Conservation (phyloP, 2,888 invertebrate genomes). For the Agriotes lineatus region DNA sequence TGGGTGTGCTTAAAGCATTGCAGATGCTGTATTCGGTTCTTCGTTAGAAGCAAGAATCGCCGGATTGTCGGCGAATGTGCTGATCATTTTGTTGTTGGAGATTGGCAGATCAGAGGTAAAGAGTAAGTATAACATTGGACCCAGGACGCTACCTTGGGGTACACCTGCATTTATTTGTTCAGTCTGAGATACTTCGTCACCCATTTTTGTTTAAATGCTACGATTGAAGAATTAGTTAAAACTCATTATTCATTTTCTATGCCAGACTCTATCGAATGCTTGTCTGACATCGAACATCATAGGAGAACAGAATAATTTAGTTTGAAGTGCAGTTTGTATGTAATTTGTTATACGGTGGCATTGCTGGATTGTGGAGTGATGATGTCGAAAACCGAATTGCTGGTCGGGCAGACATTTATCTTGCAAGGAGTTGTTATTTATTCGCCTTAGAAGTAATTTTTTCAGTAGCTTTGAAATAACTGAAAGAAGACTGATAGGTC, state of each 20-base stretch:
- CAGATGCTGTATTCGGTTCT: conserved; percentile 1
- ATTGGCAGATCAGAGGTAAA: conserved; percentile 2
- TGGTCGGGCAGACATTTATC: background rate
- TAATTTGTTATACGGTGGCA: background rate
- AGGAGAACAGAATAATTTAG: background rate
- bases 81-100: background rate
- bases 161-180: no score
- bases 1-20: background rate
- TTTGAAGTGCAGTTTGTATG: conserved; percentile 6
- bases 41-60: background rate
- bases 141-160: no score
- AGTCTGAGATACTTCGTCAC: no score
- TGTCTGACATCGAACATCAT: no score
- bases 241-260: no score
- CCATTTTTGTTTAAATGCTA: no score
- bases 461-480: no score
- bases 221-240: no score
- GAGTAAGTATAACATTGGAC: no score
- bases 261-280: no score
- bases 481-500: no score
- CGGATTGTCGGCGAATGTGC: background rate
- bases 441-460: background rate
- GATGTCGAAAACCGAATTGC: background rate
- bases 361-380: background rate
- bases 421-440: background rate